These are phyloP conservation scores for Amphimallon solstitiale DNA, from an alignment of 2,888 invertebrate species.

Conservation along the genomic window DNA sequence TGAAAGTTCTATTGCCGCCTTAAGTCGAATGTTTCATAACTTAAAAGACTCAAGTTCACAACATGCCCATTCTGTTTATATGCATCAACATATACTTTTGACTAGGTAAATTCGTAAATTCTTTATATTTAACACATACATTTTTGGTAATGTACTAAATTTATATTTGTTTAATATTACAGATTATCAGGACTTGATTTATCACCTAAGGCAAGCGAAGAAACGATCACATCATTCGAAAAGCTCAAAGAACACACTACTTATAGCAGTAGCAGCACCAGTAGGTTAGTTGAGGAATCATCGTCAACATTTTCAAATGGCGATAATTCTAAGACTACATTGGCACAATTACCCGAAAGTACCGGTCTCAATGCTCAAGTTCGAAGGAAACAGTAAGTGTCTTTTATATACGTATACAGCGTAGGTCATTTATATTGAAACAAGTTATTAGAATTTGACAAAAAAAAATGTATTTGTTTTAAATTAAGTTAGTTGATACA, in stretches of 20 bases:
- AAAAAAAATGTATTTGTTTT: no score
- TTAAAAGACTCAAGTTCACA: conserved; percentile 53
- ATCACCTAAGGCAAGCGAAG: conserved; percentile 40
- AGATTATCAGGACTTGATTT: conserved; percentile 47
- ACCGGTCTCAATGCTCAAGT: background rate
- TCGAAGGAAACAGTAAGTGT: conserved; percentile 57
- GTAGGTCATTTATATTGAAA: no score
- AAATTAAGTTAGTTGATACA: no score
- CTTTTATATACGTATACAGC: background rate
- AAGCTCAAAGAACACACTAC: conserved; percentile 55
- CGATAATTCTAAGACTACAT: conserved; percentile 44
- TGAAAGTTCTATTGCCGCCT: conserved; percentile 19
- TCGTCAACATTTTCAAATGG: conserved; percentile 52
- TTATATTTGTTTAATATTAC: background rate
- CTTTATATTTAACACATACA: background rate
- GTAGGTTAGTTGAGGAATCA: conserved; percentile 11
- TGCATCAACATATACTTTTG: conserved; percentile 62
- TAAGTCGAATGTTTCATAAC: conserved; percentile 54
- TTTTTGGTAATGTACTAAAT: background rate
- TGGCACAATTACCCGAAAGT: conserved; percentile 18
- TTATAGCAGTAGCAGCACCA: conserved; percentile 12
- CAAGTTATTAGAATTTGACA: no score
- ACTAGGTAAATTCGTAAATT: conserved; percentile 58
- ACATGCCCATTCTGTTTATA: conserved; percentile 59
- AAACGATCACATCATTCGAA: conserved; percentile 55